These are phyloP conservation scores for Holacanthus passer DNA, from an alignment of 2,113 vertebrate genomes.

Conservation along the genomic window DNA sequence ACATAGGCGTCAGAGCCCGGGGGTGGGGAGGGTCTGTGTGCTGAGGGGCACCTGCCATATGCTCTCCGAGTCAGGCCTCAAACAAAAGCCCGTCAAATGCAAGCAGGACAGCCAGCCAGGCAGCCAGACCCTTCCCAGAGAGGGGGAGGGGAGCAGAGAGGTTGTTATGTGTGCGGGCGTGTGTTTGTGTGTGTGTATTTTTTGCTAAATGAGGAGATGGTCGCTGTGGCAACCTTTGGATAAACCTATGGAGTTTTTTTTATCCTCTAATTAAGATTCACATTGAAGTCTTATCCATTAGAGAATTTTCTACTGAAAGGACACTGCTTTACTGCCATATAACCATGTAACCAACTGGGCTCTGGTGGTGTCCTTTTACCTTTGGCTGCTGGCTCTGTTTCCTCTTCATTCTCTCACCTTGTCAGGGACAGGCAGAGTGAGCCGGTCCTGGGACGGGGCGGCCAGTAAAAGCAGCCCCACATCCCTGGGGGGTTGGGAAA, in stretches of 20 bases:
- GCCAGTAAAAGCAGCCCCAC: conserved; percentile 65
- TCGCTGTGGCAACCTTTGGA: conserved; percentile 57
- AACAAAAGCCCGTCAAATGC: conserved; percentile 84
- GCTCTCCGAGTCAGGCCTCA: conserved; percentile 78
- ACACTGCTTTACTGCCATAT: conserved; percentile 1
- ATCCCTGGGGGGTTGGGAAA: conserved; percentile 70
- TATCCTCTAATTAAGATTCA: conserved; percentile 47
- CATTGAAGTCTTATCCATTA: conserved; percentile 30
- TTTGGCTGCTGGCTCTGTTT: conserved; percentile 52
- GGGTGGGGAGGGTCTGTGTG: conserved; percentile 71
- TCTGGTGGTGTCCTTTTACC: conserved; percentile 53
- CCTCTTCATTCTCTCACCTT: conserved; percentile 69
- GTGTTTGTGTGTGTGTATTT: conserved; percentile 36
- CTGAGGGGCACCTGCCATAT: conserved; percentile 87
- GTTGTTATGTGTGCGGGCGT: conserved; percentile 44
- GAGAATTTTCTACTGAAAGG: conserved; percentile 23
- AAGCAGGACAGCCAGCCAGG: conserved; percentile 68
- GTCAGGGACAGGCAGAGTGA: conserved; percentile 55
- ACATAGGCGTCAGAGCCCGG: conserved; percentile 55
- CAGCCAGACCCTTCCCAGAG: conserved; percentile 61
- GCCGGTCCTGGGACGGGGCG: conserved; percentile 61
- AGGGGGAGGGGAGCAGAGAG: conserved; percentile 76
- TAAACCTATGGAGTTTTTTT: conserved; percentile 42
- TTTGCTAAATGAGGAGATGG: conserved; percentile 60
- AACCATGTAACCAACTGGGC: not conserved